These are phyloP conservation scores for Otolemur crassicaudatus DNA, from an alignment of 2,797 vertebrate genomes.

Conservation along the genomic window DNA sequence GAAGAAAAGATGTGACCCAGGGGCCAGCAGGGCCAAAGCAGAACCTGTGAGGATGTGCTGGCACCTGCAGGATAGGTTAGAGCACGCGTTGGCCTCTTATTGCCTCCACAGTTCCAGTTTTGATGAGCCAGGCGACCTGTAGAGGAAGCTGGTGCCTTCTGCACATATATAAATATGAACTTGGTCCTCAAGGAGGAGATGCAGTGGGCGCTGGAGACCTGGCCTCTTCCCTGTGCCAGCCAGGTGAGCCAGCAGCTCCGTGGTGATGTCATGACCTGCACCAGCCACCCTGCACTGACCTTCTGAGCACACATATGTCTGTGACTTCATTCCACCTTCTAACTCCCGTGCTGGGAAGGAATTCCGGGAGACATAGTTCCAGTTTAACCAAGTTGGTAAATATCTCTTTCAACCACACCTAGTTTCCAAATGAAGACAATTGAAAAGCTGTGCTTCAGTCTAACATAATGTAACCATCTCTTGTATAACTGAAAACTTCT, in stretches of 20 bases:
- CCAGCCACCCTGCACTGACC: neutral
- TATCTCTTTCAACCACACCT: neutral
- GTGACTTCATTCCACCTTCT: neutral
- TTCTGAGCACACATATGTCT: neutral
- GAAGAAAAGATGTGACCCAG: neutral
- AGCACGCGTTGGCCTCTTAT: neutral
- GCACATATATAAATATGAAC: neutral
- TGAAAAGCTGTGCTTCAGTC: neutral
- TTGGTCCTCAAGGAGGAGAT: neutral
- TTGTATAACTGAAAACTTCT: neutral
- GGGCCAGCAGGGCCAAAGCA: neutral
- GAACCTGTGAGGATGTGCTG: neutral
- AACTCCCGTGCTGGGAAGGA: neutral
- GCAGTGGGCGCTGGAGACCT: neutral
- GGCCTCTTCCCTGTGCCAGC: neutral
- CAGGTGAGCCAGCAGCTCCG: neutral
- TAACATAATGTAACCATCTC: neutral
- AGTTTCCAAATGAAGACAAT: neutral
- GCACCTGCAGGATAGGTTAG: neutral
- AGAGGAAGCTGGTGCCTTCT: neutral
- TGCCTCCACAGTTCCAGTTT: neutral
- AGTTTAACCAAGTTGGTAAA: neutral
- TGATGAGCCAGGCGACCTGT: neutral
- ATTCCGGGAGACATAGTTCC: neutral
- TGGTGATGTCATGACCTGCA: fast-evolving